These are phyloP conservation scores for Lasiommata megera DNA, from an alignment of 2,888 invertebrate genomes.

Conservation along the genomic window DNA sequence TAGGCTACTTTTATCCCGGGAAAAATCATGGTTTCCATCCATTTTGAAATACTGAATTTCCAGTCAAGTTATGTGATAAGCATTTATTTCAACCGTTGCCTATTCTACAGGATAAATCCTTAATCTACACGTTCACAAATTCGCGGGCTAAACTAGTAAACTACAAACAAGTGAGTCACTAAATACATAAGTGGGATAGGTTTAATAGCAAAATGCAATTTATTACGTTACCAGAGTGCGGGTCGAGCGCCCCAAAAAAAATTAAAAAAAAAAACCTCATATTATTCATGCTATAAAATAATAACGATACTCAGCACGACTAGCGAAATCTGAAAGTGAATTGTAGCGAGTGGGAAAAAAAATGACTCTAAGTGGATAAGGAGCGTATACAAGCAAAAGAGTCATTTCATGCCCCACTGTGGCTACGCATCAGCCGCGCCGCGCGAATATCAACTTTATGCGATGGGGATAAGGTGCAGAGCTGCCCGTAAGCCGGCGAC, in stretches of 20 bases:
- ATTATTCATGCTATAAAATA: constrained; percentile 63
- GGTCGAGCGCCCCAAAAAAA: constrained; percentile 33
- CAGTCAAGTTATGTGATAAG: no score
- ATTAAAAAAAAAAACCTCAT: constrained; percentile 35
- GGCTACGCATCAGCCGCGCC: constrained; percentile 56
- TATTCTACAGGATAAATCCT: no score
- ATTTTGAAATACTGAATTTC: no score
- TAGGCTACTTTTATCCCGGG: no score
- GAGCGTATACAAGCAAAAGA: constrained; percentile 79
- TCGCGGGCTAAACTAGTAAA: no score
- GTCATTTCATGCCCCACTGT: constrained; percentile 77
- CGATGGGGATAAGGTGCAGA: constrained; percentile 49
- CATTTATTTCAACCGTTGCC: no score
- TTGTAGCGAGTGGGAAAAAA: constrained; percentile 79
- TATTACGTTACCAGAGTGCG: neutral
- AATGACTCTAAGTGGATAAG: constrained; percentile 80
- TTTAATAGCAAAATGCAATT: constrained; percentile 4
- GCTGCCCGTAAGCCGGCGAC: constrained; percentile 52
- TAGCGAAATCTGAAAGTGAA: constrained; percentile 77
- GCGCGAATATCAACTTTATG: constrained; percentile 48
- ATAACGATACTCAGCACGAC: constrained; percentile 58
- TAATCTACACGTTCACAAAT: no score
- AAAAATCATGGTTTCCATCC: no score
- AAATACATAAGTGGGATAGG: constrained; percentile 2
- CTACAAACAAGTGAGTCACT: neutral